Evolutionary conservation across 2,888 invertebrate species (phyloP), one percentile per base, ranked within the genome.

Genomic region (Dendrolimus pini): DNA sequence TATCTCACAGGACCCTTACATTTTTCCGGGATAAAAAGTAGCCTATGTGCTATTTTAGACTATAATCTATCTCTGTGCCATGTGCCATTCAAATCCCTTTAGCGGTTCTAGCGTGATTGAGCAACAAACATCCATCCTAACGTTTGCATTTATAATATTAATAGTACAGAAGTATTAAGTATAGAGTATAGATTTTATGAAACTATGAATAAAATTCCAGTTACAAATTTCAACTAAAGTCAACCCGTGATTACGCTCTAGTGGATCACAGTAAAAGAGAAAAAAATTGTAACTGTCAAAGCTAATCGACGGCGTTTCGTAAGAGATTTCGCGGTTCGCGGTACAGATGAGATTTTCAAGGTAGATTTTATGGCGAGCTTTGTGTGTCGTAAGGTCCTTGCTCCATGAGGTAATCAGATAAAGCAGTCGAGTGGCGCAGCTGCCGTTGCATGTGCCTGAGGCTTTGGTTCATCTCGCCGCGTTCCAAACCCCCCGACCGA

Each of bases 371-470:
- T 84, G 83, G 83, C 70, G 80, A 82, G 82, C 82, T 85, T 82
- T 82, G 78, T 82, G 70, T 77, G 82, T 80, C 81, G 87, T 83
- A 88, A 86, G 89, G 89, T 89, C 89, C 88, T 89, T 89, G 86
- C 83, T 79, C 87, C 82, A 80, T 83, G 85, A 83, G 81, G 85
- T 88, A 88, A 88, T 86, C 85, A 80, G 83, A 85, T 85, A 83
- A 81, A 81, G 75, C 74, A 72, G 74, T 6, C 67, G 65, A 69
- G 65, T 71, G 70, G 73, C 77, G 82, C 82, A 82, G 83, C 81
- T 78, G 81, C 75, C 75, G 72, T 76, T 77, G 77, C 77, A 71
- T 73, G 71, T 30, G 30, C 30, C 30, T 6, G 30, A 30, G 30
- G 67, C 61, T 65, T 72, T 70, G 71, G 78, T 75, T 79, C 83